phyloP scores from a whole-genome alignment of 2,888 invertebrate genomes.

The Diaperis boleti region DNA sequence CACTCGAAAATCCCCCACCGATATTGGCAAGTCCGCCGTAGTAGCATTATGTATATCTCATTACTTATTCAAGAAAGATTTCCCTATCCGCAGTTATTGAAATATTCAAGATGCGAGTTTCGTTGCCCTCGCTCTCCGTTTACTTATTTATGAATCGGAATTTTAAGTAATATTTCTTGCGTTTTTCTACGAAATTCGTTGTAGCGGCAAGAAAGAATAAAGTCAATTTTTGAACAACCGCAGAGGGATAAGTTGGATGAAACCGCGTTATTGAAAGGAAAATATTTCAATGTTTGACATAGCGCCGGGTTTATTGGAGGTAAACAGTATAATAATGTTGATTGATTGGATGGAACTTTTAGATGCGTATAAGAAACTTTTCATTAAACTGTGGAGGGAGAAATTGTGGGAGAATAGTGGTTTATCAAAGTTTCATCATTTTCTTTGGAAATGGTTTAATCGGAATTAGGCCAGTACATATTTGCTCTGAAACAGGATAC shows the following conservation, averaged over 20 bases:
- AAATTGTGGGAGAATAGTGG: too few species aligned
- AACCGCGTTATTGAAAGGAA: constrained; percentile 10
- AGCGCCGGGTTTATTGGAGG: too few species aligned
- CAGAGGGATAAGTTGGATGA: constrained; percentile 2
- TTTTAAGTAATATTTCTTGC: constrained; percentile 42
- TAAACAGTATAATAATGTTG: too few species aligned
- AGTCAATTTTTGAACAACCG: constrained; percentile 40
- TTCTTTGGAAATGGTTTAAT: too few species aligned
- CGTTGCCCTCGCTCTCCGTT: constrained; percentile 32
- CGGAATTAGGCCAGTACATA: too few species aligned
- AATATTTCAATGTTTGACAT: constrained; percentile 38
- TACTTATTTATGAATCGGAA: constrained; percentile 43
- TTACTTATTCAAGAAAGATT: constrained; percentile 37
- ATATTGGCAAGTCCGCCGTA: constrained; percentile 19
- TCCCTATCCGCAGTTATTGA: constrained; percentile 44
- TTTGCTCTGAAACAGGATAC: too few species aligned
- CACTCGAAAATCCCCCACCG: constrained; percentile 13
- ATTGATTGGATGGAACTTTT: too few species aligned
- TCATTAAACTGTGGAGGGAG: too few species aligned
- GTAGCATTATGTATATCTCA: constrained; percentile 35
- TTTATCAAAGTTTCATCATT: too few species aligned
- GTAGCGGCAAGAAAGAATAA: constrained; percentile 18
- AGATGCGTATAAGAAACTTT: too few species aligned
- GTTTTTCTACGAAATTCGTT: constrained; percentile 25
- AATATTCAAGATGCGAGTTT: constrained; percentile 42